Evolutionary conservation across 2,797 vertebrate species (phyloP), one percentile per base, ranked within the genome.

Genomic region (Anguilla pacifica): DNA sequence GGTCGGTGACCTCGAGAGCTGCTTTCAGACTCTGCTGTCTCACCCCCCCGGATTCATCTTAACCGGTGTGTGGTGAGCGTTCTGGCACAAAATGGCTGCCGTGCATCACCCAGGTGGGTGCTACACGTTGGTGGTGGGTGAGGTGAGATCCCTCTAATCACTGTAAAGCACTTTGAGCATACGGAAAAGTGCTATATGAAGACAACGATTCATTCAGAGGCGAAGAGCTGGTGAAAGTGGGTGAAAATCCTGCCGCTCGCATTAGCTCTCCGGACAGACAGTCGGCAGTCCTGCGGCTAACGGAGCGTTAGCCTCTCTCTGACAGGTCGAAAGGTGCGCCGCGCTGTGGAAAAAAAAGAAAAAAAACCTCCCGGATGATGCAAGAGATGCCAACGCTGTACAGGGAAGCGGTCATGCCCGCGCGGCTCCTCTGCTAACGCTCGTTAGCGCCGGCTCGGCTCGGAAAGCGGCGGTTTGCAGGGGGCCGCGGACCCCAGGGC

Each of bases 341-440:
- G 86, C 82, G 87, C 85, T 81, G 74, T 85, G 35, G 35, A 35
- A 35, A 35, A 35, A 35, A 35, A 35, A 31, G 0, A 31, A 31
- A 35, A 35, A 35, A 35, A 1, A 57, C 43, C 5, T 92, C 86
- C 74, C 35, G 7, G 35, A 35, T 84, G 91, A 93, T 88, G 93
- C 90, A 94, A 91, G 90, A 88, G 88, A 87, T 74, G 89, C 90
- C 91, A 90, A 92, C 88, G 90, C 87, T n/a, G 87, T 89, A 83
- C 53, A 35, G 49, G 89, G 90, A 87, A 90, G 84, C 88, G 86
- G 91, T 90, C 90, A 35, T 87, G 35, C 72, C 70, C 22, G n/a
- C 28, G 2, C 15, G 7, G n/a, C 51, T 31, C 55, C 7, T 22
- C n/a, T 22, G 81, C 85, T 82, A 67, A 46, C 57, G 82, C 59